Evolutionary conservation across 30 jellyfish, hydroid and myxozoan genomes (phyloP).

Genomic region (Hydractinia symbiolongicarpus): DNA sequence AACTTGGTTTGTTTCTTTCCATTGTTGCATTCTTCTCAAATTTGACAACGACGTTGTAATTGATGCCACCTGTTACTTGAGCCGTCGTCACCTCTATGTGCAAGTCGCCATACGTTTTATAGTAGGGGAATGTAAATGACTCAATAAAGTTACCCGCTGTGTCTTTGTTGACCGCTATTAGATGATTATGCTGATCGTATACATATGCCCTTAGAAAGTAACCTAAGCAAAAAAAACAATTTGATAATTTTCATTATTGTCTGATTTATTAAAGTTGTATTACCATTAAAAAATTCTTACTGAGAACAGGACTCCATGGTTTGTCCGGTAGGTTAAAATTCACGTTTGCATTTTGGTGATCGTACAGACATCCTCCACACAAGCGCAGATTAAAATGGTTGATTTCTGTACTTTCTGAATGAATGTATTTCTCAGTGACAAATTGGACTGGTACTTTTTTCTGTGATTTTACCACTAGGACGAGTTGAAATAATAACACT

Average conservation of each 20-base stretch:
- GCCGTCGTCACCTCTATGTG: conserved; percentile 28
- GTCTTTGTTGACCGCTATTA: conserved; percentile 24
- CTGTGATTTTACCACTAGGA: neutral
- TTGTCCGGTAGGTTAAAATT: conserved; percentile 13
- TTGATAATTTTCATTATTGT: neutral
- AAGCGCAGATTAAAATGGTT: conserved; percentile 3
- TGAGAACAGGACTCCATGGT: conserved; percentile 13
- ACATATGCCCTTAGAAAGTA: conserved; percentile 34
- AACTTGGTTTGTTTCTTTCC: conserved; percentile 8
- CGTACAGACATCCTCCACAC: conserved; percentile 10
- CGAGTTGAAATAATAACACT: neutral
- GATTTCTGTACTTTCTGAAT: neutral
- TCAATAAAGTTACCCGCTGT: neutral
- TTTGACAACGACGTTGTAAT: conserved; percentile 36
- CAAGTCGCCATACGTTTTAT: conserved; percentile 39
- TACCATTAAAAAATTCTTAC: neutral
- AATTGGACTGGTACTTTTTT: conserved; percentile 8
- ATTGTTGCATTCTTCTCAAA: conserved; percentile 16
- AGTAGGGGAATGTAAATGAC: conserved; percentile 31
- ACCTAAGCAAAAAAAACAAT: neutral
- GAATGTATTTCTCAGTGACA: neutral
- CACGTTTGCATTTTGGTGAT: conserved; percentile 6
- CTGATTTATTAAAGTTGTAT: too few relatives aligned
- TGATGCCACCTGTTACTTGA: conserved; percentile 43
- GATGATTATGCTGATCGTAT: conserved; percentile 17